Conservation (phyloP, 2,888 invertebrate genomes). For the Morpho helenor region DNA sequence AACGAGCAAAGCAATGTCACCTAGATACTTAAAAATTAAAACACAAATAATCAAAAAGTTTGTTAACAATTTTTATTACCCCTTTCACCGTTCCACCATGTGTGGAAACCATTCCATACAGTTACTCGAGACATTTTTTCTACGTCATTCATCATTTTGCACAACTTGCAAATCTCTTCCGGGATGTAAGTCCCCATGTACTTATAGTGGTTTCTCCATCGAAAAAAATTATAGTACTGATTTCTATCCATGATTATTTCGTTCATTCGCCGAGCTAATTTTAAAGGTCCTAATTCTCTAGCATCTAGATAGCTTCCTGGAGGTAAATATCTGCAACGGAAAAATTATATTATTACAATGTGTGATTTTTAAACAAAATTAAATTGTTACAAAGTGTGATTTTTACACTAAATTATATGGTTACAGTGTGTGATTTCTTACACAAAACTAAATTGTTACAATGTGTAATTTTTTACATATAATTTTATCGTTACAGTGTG, state of each 20-base stretch:
- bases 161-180: slow-evolving; percentile 33
- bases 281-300: slow-evolving; percentile 29
- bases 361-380: no score
- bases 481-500: no score
- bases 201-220: slow-evolving; percentile 37
- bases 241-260: slow-evolving; percentile 31
- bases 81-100: slow-evolving; percentile 30
- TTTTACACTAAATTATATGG: no score
- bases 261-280: slow-evolving; percentile 33
- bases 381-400: no score
- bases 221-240: slow-evolving; percentile 35
- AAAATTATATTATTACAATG: neutral
- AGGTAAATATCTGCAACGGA: slow-evolving; percentile 30
- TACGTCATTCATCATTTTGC: slow-evolving; percentile 31
- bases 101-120: slow-evolving; percentile 29
- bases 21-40: no score
- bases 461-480: no score
- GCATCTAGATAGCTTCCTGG: slow-evolving; percentile 39
- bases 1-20: no score
- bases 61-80: slow-evolving; percentile 22
- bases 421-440: no score
- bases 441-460: no score
- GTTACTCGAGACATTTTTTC: slow-evolving; percentile 17
- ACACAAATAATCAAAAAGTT: neutral
- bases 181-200: slow-evolving; percentile 26